Percentiles rank a stretch among this genome's conserved stretches.
Conservation (phyloP, 2,888 invertebrate genomes). For the Balanococcus diminutus region DNA sequence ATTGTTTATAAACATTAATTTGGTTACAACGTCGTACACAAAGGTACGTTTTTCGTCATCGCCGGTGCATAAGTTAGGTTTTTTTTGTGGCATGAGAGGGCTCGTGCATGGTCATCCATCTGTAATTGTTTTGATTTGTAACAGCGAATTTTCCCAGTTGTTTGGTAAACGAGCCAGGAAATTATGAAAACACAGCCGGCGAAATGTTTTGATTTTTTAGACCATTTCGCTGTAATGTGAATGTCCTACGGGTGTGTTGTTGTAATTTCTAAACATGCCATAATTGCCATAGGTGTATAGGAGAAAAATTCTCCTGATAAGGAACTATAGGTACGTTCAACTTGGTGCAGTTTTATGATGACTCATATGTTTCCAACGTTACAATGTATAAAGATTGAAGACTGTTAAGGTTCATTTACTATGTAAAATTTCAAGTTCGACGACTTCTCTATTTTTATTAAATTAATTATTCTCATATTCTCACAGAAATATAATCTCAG, state of each 20-base stretch:
- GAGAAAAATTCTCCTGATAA: not conserved
- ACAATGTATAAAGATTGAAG: too few relatives aligned
- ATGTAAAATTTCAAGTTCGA: not conserved
- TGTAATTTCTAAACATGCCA: not conserved
- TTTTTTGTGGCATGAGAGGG: not conserved
- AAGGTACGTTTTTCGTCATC: constrained; percentile 16
- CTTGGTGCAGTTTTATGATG: not conserved
- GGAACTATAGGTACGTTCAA: not conserved
- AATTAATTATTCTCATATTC: too few relatives aligned
- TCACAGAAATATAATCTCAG: too few relatives aligned
- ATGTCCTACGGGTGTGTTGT: not conserved
- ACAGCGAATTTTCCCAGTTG: not conserved
- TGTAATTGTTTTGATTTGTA: constrained; percentile 25
- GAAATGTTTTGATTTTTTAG: not conserved
- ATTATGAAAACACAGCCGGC: not conserved
- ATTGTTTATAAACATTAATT: constrained; percentile 21
- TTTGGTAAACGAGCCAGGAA: constrained; percentile 34
- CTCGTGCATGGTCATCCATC: not conserved
- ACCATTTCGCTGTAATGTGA: not conserved
- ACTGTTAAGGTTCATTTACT: too few relatives aligned
- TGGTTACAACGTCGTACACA: not conserved
- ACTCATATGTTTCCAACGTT: not conserved
- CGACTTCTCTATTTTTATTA: not conserved
- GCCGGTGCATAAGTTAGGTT: not conserved
- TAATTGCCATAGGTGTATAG: too few relatives aligned